Conservation (phyloP, 2,888 invertebrate genomes). For the Macroteleia sp. region DNA sequence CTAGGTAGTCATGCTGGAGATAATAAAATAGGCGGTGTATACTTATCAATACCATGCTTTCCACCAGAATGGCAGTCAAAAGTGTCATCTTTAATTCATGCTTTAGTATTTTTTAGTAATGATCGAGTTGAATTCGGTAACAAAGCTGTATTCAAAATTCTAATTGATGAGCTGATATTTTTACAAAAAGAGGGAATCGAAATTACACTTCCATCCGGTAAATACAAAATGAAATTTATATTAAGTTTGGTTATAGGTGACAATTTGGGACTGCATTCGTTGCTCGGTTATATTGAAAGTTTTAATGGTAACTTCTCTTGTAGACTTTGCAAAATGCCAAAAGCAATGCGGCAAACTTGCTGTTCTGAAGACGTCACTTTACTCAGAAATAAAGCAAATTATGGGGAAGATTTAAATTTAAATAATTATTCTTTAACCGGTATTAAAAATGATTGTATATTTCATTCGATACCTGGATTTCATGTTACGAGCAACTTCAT, state of each 20-base stretch:
- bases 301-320: slow-evolving; percentile 55
- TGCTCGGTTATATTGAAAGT: slow-evolving; percentile 33
- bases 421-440: slow-evolving; percentile 6
- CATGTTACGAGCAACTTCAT: slow-evolving; percentile 8
- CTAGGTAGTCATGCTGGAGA: no score
- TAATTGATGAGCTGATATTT: slow-evolving; percentile 6
- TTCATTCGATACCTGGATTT: slow-evolving; percentile 16
- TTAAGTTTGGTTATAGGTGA: slow-evolving; percentile 7
- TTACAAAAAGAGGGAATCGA: slow-evolving; percentile 44
- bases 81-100: slow-evolving; percentile 3
- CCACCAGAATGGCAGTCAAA: slow-evolving; percentile 18
- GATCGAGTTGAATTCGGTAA: slow-evolving; percentile 33
- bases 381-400: slow-evolving; percentile 15
- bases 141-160: slow-evolving; percentile 15
- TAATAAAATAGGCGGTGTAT: no score
- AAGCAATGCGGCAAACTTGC: neutral
- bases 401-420: slow-evolving; percentile 5
- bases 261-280: slow-evolving; percentile 3
- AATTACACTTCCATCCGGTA: slow-evolving; percentile 1
- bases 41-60: no score
- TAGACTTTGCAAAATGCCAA: slow-evolving; percentile 51
- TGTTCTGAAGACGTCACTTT: neutral
- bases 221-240: slow-evolving; percentile 23
- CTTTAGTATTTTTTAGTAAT: slow-evolving; percentile 18
- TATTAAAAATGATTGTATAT: slow-evolving; percentile 24